These are phyloP conservation scores for Penaeus japonicus DNA, from an alignment of 1,140 invertebrate species.

Conservation along the genomic window DNA sequence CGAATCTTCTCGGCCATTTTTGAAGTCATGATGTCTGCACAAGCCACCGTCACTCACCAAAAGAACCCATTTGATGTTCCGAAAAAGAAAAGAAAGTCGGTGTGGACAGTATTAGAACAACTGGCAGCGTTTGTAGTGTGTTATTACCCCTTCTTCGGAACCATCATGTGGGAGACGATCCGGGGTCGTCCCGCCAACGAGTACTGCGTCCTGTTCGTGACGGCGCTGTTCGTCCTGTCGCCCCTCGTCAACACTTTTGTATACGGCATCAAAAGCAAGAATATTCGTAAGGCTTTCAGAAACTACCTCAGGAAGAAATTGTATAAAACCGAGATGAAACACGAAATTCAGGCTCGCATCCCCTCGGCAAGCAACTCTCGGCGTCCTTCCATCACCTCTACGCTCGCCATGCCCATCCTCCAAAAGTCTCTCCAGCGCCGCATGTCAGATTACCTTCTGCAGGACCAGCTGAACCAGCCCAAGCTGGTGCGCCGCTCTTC, in stretches of 20 bases:
- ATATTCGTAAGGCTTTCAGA: slow-evolving; percentile 73
- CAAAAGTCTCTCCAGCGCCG: slow-evolving; percentile 56
- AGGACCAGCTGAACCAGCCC: slow-evolving; percentile 25
- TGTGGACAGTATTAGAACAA: slow-evolving; percentile 60
- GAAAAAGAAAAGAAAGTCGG: slow-evolving; percentile 59
- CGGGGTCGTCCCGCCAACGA: slow-evolving; percentile 61
- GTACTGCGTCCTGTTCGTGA: slow-evolving; percentile 71
- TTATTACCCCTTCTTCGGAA: slow-evolving; percentile 66
- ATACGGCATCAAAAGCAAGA: slow-evolving; percentile 79
- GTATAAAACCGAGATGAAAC: slow-evolving; percentile 79
- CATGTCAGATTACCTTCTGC: slow-evolving; percentile 58
- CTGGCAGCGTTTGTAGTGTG: slow-evolving; percentile 58
- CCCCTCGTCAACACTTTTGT: slow-evolving; percentile 71
- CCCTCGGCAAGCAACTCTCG: slow-evolving; percentile 64
- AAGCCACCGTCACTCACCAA: slow-evolving; percentile 61
- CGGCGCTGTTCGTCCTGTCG: slow-evolving; percentile 72
- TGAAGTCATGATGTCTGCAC: slow-evolving; percentile 61
- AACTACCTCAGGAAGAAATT: slow-evolving; percentile 83
- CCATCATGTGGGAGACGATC: slow-evolving; percentile 74
- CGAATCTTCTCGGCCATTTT: slow-evolving; percentile 61
- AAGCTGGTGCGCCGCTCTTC: slow-evolving; percentile 54
- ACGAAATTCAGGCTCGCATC: slow-evolving; percentile 73
- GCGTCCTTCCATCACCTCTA: slow-evolving; percentile 55
- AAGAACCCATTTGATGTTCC: slow-evolving; percentile 60
- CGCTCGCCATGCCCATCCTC: slow-evolving; percentile 51